Evolutionary conservation across 2,888 invertebrate species (phyloP).

Genomic region (Acheta domesticus): DNA sequence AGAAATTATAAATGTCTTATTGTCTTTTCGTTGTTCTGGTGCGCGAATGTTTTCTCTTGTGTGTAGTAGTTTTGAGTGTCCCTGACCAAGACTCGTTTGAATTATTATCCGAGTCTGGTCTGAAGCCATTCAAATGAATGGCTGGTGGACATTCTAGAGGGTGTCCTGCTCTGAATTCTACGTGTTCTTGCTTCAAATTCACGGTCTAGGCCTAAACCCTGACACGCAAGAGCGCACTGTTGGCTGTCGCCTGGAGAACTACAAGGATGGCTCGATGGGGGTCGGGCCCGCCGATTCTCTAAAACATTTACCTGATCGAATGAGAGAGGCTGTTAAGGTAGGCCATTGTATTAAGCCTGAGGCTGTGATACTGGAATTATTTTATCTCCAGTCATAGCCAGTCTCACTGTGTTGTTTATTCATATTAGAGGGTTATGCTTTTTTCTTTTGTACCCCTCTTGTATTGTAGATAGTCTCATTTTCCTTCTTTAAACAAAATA

Average conservation of each 20-base stretch:
- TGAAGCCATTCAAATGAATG: neutral
- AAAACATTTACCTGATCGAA: slow-evolving; percentile 44
- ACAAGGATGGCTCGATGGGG: slow-evolving; percentile 50
- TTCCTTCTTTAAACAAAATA: too few relatives aligned
- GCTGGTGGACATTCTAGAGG: slow-evolving; percentile 12
- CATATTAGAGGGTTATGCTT: neutral
- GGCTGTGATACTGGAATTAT: neutral
- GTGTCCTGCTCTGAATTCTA: neutral
- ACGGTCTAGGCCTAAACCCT: slow-evolving; percentile 45
- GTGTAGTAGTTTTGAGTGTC: neutral
- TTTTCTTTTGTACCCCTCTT: neutral
- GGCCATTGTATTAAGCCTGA: slow-evolving; percentile 26
- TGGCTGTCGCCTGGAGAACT: slow-evolving; percentile 56
- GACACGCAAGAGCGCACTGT: slow-evolving; percentile 49
- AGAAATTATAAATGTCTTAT: neutral
- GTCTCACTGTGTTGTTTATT: neutral
- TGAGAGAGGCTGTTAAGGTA: slow-evolving; percentile 47
- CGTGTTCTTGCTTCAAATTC: slow-evolving; percentile 29
- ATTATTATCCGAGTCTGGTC: slow-evolving; percentile 7
- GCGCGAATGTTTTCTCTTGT: slow-evolving; percentile 10
- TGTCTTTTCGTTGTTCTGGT: neutral
- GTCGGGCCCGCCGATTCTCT: slow-evolving; percentile 46
- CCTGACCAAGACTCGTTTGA: neutral
- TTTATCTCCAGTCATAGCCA: neutral
- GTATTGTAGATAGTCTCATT: too few relatives aligned